phyloP scores from a whole-genome alignment of 2,797 vertebrate species.

The Phrynocephalus forsythii region DNA sequence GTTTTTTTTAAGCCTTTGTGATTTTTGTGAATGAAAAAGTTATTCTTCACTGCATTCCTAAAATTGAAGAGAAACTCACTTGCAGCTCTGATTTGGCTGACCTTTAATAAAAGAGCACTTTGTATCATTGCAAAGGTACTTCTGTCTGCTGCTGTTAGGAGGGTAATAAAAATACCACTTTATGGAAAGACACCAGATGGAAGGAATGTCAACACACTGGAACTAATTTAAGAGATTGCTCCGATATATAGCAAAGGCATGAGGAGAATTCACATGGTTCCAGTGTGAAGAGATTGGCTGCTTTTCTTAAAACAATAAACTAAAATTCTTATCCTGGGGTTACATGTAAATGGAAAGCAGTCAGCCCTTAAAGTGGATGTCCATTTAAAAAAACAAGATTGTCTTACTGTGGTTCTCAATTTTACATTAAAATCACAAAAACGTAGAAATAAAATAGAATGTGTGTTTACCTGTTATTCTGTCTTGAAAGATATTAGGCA shows the following conservation, averaged over 20 bases:
- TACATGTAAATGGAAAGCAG: slow-evolving; percentile 69
- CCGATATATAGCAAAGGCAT: slow-evolving; percentile 73
- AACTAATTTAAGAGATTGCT: slow-evolving; percentile 76
- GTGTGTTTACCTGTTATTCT: neutral
- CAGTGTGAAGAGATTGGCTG: slow-evolving; percentile 58
- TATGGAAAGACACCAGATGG: slow-evolving; percentile 73
- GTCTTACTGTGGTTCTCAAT: slow-evolving; percentile 12
- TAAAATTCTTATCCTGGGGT: slow-evolving; percentile 68
- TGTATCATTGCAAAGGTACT: slow-evolving; percentile 74
- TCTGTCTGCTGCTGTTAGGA: slow-evolving; percentile 73
- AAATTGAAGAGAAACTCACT: slow-evolving; percentile 69
- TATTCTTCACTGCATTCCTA: slow-evolving; percentile 64
- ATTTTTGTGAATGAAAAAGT: slow-evolving; percentile 73
- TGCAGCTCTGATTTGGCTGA: slow-evolving; percentile 72
- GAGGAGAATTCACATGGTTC: slow-evolving; percentile 73
- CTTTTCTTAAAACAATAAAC: slow-evolving; percentile 75
- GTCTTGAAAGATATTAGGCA: neutral
- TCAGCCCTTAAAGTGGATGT: slow-evolving; percentile 63
- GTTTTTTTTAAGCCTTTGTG: slow-evolving; percentile 18
- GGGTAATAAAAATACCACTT: slow-evolving; percentile 74
- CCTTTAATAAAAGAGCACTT: slow-evolving; percentile 74
- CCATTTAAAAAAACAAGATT: slow-evolving; percentile 25
- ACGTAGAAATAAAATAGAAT: slow-evolving; percentile 30
- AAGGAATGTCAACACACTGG: slow-evolving; percentile 76
- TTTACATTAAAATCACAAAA: slow-evolving; percentile 38